Conservation (phyloP, 2,797 vertebrate genomes). For the Acrossocheilus fasciatus region DNA sequence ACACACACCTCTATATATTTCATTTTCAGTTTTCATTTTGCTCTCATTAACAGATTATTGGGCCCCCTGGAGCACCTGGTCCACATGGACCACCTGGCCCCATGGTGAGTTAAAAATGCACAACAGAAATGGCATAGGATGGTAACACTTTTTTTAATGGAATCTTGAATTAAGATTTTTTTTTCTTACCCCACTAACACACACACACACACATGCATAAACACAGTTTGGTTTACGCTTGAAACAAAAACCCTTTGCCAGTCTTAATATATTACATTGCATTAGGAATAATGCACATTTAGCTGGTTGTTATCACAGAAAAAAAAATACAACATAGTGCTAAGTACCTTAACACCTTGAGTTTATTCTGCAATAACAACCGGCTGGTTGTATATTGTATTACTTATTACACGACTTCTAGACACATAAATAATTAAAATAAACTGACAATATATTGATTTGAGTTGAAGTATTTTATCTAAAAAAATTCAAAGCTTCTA, state of each 20-base stretch:
- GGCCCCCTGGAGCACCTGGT: conserved; percentile 89
- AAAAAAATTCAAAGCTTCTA: too few relatives aligned
- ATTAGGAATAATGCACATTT: neutral
- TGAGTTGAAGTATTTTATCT: too few relatives aligned
- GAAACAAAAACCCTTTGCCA: neutral
- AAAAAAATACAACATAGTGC: too few relatives aligned
- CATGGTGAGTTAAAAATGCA: conserved; percentile 87
- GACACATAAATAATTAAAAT: too few relatives aligned
- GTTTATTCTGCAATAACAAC: too few relatives aligned
- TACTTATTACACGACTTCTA: too few relatives aligned
- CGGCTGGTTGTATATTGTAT: too few relatives aligned
- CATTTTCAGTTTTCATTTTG: conserved; percentile 48
- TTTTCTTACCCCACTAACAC: neutral
- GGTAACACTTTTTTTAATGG: neutral
- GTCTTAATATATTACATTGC: neutral
- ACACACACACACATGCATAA: neutral
- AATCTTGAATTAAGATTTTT: neutral
- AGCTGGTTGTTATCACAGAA: neutral
- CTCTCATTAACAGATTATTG: conserved; percentile 85
- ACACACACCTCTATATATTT: neutral
- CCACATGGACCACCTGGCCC: conserved; percentile 95
- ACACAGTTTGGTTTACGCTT: neutral
- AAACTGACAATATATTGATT: too few relatives aligned
- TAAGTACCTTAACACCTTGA: too few relatives aligned
- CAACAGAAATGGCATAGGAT: neutral